Percentiles rank a stretch among this genome's conserved stretches.
These are phyloP conservation scores for Athrips mouffetella DNA, from an alignment of 2,888 invertebrate species.

Conservation along the genomic window DNA sequence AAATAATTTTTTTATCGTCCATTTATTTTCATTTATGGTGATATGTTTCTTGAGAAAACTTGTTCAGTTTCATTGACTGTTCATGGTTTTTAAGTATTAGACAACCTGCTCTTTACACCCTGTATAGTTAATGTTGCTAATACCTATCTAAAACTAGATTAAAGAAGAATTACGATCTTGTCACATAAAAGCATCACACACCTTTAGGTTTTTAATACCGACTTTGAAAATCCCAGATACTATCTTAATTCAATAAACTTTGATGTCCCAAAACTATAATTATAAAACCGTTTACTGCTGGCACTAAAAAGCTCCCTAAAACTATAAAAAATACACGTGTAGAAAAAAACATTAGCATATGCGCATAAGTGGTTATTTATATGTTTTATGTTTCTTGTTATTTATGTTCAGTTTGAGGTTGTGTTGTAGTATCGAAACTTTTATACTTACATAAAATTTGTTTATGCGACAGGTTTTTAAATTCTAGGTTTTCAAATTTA, in stretches of 20 bases:
- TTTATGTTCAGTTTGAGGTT: conserved; percentile 17
- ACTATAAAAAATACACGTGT: conserved; percentile 11
- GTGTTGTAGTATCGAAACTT: conserved; percentile 1
- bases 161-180: too few relatives aligned
- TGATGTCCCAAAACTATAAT: conserved; percentile 14
- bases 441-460: conserved; percentile 17
- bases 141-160: too few relatives aligned
- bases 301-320: conserved; percentile 11
- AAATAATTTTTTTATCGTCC: too few relatives aligned
- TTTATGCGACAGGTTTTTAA: conserved; percentile 7
- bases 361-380: conserved; percentile 20
- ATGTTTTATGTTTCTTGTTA: conserved; percentile 20
- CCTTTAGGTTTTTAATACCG: too few relatives aligned
- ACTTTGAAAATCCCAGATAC: neutral
- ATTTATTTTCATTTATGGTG: too few relatives aligned
- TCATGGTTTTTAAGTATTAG: too few relatives aligned
- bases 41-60: too few relatives aligned
- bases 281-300: conserved; percentile 9
- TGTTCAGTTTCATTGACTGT: too few relatives aligned
- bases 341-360: conserved; percentile 10
- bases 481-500: conserved; percentile 1
- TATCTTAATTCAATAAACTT: conserved; percentile 6
- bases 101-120: too few relatives aligned
- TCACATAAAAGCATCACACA: neutral
- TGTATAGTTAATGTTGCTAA: too few relatives aligned